Evolutionary conservation across 30 jellyfish, hydroid and myxozoan genomes (phyloP), one percentile per base, ranked within the genome.

Genomic region (Nemopilema nomurai): DNA sequence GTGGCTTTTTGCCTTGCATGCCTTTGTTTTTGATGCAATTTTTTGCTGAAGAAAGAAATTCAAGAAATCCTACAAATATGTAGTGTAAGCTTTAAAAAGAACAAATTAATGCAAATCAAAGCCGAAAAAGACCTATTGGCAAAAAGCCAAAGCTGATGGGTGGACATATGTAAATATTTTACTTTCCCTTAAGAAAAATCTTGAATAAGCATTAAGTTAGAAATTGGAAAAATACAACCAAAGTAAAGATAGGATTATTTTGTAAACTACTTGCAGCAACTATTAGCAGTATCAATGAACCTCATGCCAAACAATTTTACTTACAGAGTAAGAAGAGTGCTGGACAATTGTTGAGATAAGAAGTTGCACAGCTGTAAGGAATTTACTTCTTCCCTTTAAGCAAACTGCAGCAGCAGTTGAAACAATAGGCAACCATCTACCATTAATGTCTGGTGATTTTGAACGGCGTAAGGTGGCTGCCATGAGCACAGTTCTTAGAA

Each of bases 351-450:
- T 22, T 6, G 85, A 27, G 26, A 74, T 74, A 16, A 74, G 51
- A 7, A 74, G 33, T 32, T 74, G 85, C 27, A 30, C 74, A 41
- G 85, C 85, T 19, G 85, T 74, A 69, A 74, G 49, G 72, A 27
- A 74, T 41, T 69, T 16, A 19, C 71, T 27, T 8, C 85, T n/a
- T 20, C 51, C 51, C 71, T 74, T 74, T 0, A 74, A 70, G 9
- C 27, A 74, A 49, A 74, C 85, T 27, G 85, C 85, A 3, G 85
- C 85, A 51, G 85, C 85, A 69, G 51, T 74, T 26, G 72, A 19
- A 25, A 67, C 51, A 4, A 67, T 32, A 6, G 53, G 49, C 51
- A 41, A 41, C 85, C 70, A 74, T 41, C 28, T 41, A 29, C 70
- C 33, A 19, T 74, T 32, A 74, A 27, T 31, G 33, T 7, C 85